Base-by-base conservation (phyloP, 2,113 vertebrate genomes). In the Stegostoma tigrinum region DNA sequence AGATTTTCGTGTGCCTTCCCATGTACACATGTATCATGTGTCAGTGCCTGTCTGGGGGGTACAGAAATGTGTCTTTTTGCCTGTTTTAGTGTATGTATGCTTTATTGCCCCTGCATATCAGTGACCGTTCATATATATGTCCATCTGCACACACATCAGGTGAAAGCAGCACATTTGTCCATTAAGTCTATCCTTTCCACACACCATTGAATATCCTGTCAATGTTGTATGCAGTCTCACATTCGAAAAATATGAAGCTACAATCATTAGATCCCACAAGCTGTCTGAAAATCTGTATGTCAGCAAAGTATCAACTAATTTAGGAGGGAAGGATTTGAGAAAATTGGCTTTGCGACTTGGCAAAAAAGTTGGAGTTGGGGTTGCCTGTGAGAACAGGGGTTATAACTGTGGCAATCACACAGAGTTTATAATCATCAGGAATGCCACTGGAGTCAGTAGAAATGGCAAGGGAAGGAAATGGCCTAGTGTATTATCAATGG, bases 61-160 rank as follows among this genome's bases (percentile, higher is more conserved):
- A 48, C 48, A 48, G 48, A 48, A 2, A 48, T 48, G 48, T 48
- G 2, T 48, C 2, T 3, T 48, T 48, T 48, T 48, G 48, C 48
- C 48, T 48, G 48, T 48, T 48, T 48, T 48, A 48, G 67, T 95
- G 96, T 96, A 83, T 72, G 27, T 72, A 30, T 72, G 6, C 30
- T 5, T 72, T 24, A 7, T 27, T 72, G 70, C 70, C 70, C 30
- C 70, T 72, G 27, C 70, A 72, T 5, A 23, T 96, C 96, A 21
- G 45, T 87, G 52, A 10, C 23, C 0, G 21, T 30, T 8, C 34
- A 52, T 2, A 34, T 34, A 42, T 45, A 5, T 48, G 83, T 52
- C 5, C 27, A 24, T 3, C 23, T 14, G 10, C 30, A 10, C 4
- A 52, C 8, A 87, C 45, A 48, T 52, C 85, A 8, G 45, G 85